Percentiles rank a stretch among this genome's conserved stretches.
phyloP scores from a whole-genome alignment of 2,888 invertebrate species.

The Malthinus seriepunctatus region DNA sequence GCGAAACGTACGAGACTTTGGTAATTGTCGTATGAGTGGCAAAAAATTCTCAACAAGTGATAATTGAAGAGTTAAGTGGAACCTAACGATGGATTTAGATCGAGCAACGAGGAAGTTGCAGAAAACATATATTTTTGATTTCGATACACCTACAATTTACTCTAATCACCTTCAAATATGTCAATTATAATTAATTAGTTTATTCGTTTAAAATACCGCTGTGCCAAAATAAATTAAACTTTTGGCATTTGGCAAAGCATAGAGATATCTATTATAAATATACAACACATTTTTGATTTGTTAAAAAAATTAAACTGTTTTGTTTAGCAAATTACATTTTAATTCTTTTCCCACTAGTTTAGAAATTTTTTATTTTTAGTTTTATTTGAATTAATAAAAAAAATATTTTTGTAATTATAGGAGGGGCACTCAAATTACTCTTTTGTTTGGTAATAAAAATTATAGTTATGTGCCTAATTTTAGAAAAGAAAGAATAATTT shows the following conservation, averaged over 20 bases:
- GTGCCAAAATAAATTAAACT: constrained; percentile 14
- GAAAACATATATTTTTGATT: too few relatives aligned
- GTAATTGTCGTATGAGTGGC: too few relatives aligned
- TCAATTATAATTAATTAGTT: background rate
- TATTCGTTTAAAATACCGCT: constrained; percentile 8
- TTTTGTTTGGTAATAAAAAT: too few relatives aligned
- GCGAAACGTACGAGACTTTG: too few relatives aligned
- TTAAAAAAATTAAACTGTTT: constrained; percentile 7
- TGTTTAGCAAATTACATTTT: constrained; percentile 6
- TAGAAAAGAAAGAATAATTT: constrained; percentile 11
- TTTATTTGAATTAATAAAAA: too few relatives aligned
- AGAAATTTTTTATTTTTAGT: background rate
- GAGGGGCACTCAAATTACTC: too few relatives aligned
- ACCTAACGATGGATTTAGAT: too few relatives aligned
- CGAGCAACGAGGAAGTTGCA: too few relatives aligned
- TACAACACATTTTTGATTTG: constrained; percentile 8
- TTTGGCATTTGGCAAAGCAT: constrained; percentile 18
- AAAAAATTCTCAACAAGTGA: too few relatives aligned
- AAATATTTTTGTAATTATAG: too few relatives aligned
- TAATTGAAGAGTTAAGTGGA: too few relatives aligned
- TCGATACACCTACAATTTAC: background rate
- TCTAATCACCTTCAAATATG: background rate
- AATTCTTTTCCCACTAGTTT: background rate
- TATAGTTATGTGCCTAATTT: too few relatives aligned
- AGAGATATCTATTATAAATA: constrained; percentile 12